Conservation (phyloP, 2,113 vertebrate genomes). For the Catharus minimus region DNA sequence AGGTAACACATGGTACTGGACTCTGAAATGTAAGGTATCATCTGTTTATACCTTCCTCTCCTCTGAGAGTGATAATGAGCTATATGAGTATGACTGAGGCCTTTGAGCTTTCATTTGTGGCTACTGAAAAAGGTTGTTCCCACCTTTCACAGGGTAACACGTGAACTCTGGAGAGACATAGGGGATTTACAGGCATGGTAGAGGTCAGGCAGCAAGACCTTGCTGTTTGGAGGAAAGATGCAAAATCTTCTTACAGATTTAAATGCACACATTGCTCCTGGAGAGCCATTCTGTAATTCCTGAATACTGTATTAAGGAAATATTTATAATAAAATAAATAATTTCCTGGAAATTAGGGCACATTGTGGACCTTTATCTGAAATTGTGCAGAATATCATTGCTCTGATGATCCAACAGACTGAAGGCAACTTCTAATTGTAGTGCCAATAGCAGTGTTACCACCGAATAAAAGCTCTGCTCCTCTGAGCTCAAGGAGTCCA, state of each 20-base stretch:
- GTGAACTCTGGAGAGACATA: background rate
- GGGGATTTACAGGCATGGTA: background rate
- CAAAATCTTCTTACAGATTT: background rate
- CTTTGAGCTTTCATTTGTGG: background rate
- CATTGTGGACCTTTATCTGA: constrained; percentile 36
- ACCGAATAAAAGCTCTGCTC: background rate
- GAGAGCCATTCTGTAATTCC: constrained; percentile 11
- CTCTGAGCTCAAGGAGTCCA: background rate
- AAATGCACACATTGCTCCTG: constrained; percentile 12
- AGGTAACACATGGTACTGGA: background rate
- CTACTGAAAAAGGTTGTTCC: background rate
- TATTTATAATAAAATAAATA: constrained; percentile 46
- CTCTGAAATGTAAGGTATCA: background rate
- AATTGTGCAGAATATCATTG: background rate
- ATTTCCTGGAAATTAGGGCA: constrained; percentile 44
- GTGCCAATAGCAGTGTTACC: background rate
- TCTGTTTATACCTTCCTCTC: background rate
- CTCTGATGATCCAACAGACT: constrained; percentile 1
- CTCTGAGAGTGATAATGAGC: background rate
- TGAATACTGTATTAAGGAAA: constrained; percentile 48
- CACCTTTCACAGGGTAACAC: background rate
- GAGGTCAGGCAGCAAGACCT: background rate
- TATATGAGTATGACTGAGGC: background rate
- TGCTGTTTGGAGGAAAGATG: background rate
- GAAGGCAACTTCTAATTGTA: background rate